Percentiles rank a stretch among this genome's conserved stretches.
Conservation (phyloP, 1,140 invertebrate species). For the Hirudo medicinalis region DNA sequence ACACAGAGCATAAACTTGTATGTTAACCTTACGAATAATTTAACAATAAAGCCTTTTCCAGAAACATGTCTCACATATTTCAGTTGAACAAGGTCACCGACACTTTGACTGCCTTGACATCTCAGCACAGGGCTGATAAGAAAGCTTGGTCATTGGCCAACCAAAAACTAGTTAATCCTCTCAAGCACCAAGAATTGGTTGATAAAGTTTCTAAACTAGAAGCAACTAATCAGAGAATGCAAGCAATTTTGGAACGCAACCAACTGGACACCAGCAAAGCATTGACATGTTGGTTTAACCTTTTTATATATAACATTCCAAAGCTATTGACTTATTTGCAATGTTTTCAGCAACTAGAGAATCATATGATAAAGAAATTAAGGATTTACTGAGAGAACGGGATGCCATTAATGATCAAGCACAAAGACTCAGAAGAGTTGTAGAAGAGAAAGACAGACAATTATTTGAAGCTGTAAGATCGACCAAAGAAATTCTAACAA, state of each 20-base stretch:
- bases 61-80: neutral
- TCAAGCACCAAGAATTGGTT: neutral
- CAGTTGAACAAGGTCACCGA: constrained; percentile 4
- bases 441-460: neutral
- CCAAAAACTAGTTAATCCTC: neutral
- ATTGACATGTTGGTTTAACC: neutral
- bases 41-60: neutral
- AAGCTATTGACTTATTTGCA: neutral
- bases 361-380: neutral
- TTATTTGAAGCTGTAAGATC: neutral
- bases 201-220: neutral
- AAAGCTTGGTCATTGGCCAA: neutral
- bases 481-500: neutral
- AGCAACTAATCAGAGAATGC: constrained; percentile 2
- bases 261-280: neutral
- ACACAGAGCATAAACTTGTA: too few species aligned
- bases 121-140: constrained; percentile 2
- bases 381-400: neutral
- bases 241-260: constrained; percentile 4
- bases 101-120: neutral
- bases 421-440: neutral
- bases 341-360: constrained; percentile 7
- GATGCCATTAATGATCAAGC: neutral
- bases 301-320: neutral
- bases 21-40: too few species aligned